These are phyloP conservation scores for Oxytorus armatus DNA, from an alignment of 2,888 invertebrate genomes.

Conservation along the genomic window DNA sequence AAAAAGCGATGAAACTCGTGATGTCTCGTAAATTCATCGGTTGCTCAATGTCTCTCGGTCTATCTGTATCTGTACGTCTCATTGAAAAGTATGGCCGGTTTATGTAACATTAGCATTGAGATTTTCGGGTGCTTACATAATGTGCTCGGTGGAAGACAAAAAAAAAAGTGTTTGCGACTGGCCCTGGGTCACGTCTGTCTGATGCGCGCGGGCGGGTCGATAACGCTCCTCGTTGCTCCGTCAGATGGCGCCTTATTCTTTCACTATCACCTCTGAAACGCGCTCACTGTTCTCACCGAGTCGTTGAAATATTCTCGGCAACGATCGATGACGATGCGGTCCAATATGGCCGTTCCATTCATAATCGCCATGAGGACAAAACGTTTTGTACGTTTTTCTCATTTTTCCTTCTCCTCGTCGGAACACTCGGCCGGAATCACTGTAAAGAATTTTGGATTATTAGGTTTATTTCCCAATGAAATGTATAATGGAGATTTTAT, in stretches of 20 bases:
- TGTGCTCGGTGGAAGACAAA: constrained; percentile 52
- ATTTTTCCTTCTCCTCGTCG: not conserved
- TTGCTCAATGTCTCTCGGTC: constrained; percentile 73
- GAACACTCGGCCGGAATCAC: not conserved
- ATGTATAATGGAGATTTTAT: not conserved
- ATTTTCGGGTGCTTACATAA: constrained; percentile 76
- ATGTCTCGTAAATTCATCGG: constrained; percentile 39
- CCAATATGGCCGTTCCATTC: constrained; percentile 81
- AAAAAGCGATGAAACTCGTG: constrained; percentile 2
- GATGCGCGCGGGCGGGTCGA: constrained; percentile 76
- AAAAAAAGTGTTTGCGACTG: no score
- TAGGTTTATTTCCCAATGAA: not conserved
- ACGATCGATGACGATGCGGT: constrained; percentile 82
- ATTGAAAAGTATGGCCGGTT: constrained; percentile 68
- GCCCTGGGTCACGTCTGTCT: no score
- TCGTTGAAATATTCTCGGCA: constrained; percentile 61
- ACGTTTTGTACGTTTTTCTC: constrained; percentile 10
- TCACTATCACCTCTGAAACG: constrained; percentile 50
- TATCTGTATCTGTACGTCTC: constrained; percentile 20
- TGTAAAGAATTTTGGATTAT: not conserved
- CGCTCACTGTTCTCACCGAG: constrained; percentile 43
- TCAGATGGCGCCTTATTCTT: constrained; percentile 80
- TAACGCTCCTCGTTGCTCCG: constrained; percentile 72
- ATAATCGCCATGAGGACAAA: constrained; percentile 62
- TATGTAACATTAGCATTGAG: constrained; percentile 73